Conservation (phyloP, 2,797 vertebrate genomes). For the Pseudotriccus pelzelni region DNA sequence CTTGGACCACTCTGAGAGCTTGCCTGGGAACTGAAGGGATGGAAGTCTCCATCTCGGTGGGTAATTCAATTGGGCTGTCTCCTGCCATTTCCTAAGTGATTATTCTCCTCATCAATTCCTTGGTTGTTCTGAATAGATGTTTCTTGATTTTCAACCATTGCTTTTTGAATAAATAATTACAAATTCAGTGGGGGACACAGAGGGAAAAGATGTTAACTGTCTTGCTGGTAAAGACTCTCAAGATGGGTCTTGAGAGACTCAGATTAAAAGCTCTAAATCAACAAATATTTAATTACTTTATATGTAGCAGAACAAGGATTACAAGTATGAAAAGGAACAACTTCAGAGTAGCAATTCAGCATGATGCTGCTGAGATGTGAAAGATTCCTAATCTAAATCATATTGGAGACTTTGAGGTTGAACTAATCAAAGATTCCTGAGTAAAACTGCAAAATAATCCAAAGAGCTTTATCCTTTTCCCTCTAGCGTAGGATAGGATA, state of each 20-base stretch:
- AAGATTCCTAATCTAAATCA: neutral
- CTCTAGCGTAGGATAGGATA: neutral
- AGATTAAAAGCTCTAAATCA: neutral
- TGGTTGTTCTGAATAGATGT: neutral
- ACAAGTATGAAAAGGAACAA: neutral
- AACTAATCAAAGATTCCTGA: neutral
- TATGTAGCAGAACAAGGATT: neutral
- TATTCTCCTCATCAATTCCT: neutral
- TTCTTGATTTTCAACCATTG: neutral
- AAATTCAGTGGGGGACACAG: neutral
- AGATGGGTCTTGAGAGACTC: neutral
- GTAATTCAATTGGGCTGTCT: neutral
- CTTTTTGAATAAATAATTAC: neutral
- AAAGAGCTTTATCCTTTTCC: neutral
- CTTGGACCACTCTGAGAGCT: neutral
- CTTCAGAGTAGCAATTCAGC: neutral
- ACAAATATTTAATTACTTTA: neutral
- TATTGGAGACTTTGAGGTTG: neutral
- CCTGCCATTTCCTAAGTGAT: neutral
- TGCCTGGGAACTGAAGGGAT: neutral
- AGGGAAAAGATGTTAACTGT: neutral
- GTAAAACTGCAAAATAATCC: neutral
- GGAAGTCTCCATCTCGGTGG: neutral
- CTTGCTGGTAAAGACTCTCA: neutral
- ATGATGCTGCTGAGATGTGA: neutral